A percentile compares a stretch with the other conserved stretches of the same genome.
phyloP scores from a whole-genome alignment of 1,140 invertebrate species.

The Apis dorsata region DNA sequence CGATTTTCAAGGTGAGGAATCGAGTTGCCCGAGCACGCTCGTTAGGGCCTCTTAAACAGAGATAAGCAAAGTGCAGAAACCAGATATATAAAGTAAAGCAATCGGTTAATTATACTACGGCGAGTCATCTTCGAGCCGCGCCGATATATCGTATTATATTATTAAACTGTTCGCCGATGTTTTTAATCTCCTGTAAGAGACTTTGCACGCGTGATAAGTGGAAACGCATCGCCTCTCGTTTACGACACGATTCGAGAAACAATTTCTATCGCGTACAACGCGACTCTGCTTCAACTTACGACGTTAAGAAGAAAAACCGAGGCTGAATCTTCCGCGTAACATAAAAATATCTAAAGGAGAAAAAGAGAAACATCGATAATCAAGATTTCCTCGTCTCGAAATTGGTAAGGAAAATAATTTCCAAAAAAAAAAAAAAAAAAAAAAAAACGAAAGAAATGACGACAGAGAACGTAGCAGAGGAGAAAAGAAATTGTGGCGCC shows the following conservation, averaged over 20 bases:
- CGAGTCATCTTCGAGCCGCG: background rate
- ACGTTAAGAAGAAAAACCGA: too few relatives aligned
- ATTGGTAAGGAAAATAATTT: too few relatives aligned
- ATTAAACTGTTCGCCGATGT: constrained; percentile 23
- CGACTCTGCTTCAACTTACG: too few relatives aligned
- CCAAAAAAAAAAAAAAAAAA: too few relatives aligned
- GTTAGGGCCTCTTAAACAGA: background rate
- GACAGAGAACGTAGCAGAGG: background rate
- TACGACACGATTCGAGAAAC: background rate
- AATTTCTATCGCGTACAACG: background rate
- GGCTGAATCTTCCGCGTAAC: too few relatives aligned
- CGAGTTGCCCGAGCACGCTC: background rate
- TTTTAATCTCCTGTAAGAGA: background rate
- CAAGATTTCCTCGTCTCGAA: too few relatives aligned
- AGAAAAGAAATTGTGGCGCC: constrained; percentile 20
- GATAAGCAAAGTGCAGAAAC: background rate
- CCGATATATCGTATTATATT: background rate
- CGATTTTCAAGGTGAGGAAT: background rate
- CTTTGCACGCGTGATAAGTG: background rate
- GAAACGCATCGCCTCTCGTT: background rate
- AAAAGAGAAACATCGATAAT: too few relatives aligned
- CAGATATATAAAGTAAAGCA: background rate
- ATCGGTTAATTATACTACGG: constrained; percentile 13
- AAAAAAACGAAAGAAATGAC: too few relatives aligned
- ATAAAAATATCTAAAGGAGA: too few relatives aligned